These are phyloP conservation scores for Channa maculata DNA, from an alignment of 2,113 vertebrate genomes.

Conservation along the genomic window DNA sequence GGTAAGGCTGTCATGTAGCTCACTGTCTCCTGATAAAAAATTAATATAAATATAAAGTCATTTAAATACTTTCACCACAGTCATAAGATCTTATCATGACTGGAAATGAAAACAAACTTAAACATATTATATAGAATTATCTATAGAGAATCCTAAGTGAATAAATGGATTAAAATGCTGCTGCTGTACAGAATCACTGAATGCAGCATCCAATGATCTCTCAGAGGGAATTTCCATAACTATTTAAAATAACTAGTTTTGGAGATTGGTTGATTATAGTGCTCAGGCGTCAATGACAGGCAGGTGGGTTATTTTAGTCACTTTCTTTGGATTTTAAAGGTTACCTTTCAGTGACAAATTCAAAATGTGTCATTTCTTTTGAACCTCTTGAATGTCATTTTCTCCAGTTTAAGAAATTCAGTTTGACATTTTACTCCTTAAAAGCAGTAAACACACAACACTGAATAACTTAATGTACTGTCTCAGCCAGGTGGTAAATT, in stretches of 20 bases:
- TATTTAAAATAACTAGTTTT: conserved; percentile 20
- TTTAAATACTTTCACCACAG: neutral
- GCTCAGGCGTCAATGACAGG: conserved; percentile 15
- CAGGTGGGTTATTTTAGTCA: neutral
- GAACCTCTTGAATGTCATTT: neutral
- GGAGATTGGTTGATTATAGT: conserved; percentile 32
- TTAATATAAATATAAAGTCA: conserved; percentile 11
- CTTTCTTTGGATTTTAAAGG: conserved; percentile 11
- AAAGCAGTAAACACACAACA: neutral
- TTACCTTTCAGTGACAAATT: conserved; percentile 13
- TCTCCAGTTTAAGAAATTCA: neutral
- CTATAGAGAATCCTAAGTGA: conserved; percentile 1
- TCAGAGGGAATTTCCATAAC: neutral
- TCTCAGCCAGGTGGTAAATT: too few relatives aligned
- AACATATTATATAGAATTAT: conserved; percentile 3
- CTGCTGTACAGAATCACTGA: too few relatives aligned
- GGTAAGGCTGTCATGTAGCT: neutral
- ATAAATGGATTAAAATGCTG: neutral
- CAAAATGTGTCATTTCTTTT: neutral
- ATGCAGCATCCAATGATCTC: neutral
- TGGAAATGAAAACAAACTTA: conserved; percentile 19
- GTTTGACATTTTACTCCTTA: neutral
- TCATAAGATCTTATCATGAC: conserved; percentile 3
- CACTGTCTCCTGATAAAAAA: conserved; percentile 33
- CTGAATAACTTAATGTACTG: neutral